A percentile compares a stretch with the other conserved stretches of the same genome.
These are phyloP conservation scores for Enchytraeus crypticus DNA, from an alignment of 2,888 invertebrate genomes.

Conservation along the genomic window DNA sequence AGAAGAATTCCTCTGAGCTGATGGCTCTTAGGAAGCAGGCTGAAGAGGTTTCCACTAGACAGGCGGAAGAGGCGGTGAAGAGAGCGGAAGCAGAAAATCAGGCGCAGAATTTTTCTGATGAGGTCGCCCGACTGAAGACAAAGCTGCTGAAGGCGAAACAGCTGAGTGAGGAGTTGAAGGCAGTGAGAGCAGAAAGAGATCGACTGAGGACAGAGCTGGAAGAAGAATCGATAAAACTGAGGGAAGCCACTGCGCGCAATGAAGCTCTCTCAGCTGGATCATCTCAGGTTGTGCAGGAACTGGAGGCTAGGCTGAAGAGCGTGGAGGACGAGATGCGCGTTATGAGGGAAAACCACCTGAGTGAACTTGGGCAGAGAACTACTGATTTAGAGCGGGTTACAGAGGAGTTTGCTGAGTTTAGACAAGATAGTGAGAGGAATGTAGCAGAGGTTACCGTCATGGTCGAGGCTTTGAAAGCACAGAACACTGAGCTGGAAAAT, in stretches of 20 bases:
- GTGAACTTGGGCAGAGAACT: not conserved
- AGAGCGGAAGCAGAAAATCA: constrained; percentile 22
- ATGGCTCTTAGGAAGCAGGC: too few species aligned
- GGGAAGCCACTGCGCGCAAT: not conserved
- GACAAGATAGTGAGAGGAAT: not conserved
- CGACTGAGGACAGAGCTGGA: constrained; percentile 1
- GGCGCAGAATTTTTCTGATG: too few species aligned
- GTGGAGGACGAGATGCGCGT: not conserved
- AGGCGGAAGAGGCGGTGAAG: constrained; percentile 27
- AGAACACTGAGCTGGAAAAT: constrained; percentile 17
- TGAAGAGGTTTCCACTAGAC: constrained; percentile 4
- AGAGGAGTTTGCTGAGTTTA: not conserved
- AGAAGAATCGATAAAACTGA: constrained; percentile 2
- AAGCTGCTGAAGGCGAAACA: not conserved
- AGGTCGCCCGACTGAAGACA: too few species aligned
- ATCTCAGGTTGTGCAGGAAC: constrained; percentile 31
- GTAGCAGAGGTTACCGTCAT: not conserved
- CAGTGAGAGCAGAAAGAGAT: not conserved
- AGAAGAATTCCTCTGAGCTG: too few species aligned
- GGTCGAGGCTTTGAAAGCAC: too few species aligned
- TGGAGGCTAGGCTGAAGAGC: constrained; percentile 5
- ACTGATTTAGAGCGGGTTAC: not conserved
- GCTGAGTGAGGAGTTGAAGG: not conserved
- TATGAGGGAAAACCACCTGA: not conserved
- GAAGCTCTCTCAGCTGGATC: constrained; percentile 1